Evolutionary conservation across 2,113 vertebrate species (phyloP), one percentile per base, ranked within the genome.

Genomic region (Mormyrus iriodes): DNA sequence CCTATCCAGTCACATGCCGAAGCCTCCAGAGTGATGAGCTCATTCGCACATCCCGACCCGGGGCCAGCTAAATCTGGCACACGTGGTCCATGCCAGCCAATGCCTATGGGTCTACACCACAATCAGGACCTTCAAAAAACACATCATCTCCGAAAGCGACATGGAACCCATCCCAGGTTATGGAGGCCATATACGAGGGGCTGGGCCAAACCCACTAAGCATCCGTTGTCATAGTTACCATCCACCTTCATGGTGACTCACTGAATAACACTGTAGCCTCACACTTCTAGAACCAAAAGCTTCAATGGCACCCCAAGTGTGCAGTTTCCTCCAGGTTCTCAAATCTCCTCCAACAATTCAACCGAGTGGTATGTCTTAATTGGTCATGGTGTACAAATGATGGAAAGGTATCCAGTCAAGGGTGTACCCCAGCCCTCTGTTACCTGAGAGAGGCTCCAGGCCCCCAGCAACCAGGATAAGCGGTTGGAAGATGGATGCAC

Each of bases 21-120:
- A 69, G 31, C 65, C 69, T 79, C 88, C 69, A 51, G 39, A 39
- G 49, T 13, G 35, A 83, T 88, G 88, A 88, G 39, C 69, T 88
- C 88, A 82, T 42, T 49, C 9, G 51, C 73, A 13, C 48, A 44
- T 76, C 19, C 39, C 27, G 31, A 88, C 27, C 65, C 17, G 49
- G 88, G 48, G 17, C 65, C 2, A 3, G 73, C 73, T 88, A 88
- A 82, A 88, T 55, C 3, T 39, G 49, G 73, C 8, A 49, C 15
- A 51, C 35, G 73, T 79, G 15, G 17, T 39, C 6, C 35, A 79
- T 79, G 73, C 35, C 73, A 19, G 69, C 44, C 49, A 88, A 88
- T 88, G 31, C 49, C 49, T 88, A 83, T 53, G 39, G 35, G 19
- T 51, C 73, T 73, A 83, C 73, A 82, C 61, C 48, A 48, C 31